Base-by-base conservation (phyloP, 2,888 invertebrate species). In the Epirrhoe alternata region DNA sequence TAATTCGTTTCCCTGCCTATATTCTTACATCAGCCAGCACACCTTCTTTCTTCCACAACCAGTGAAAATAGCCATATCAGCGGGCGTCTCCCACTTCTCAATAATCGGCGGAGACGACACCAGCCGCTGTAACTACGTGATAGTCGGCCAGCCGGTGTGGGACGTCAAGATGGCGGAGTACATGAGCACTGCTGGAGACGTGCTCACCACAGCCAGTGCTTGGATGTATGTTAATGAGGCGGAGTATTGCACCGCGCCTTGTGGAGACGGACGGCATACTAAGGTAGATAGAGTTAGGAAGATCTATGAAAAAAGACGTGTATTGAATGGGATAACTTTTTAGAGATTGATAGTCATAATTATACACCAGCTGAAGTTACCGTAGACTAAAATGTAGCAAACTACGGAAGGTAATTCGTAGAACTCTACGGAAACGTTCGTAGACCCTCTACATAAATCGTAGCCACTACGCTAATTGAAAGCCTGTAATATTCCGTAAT, bases 1-100 rank as follows among this genome's bases (percentile, higher is more conserved):
- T n/a, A n/a, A 24, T 2, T 3, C 24, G 3, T 24, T 24, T 24
- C 24, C 24, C 24, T 24, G 24, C 3, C 1, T 24, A 24, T 24
- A 24, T 24, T 24, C 1, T 24, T 14, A 17, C 16, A 31, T 45
- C 14, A 6, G 12, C 12, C 12, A 42, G 5, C 10, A 30, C 57
- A 7, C 31, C 51, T 7, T 7, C 14, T 47, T 6, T 14, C n/a
- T 3, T 42, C 14, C 53, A n/a, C 31, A 14, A 54, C 30, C 33
- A 95, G 95, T 95, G 0, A 96, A 95, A 88, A 84, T 95, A 51
- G 95, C 95, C 0, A 94, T 96, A 72, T 92, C 95, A 5, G 95
- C 95, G 6, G 95, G 95, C 0, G 84, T 89, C 55, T 89, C 93
- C 7, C 87, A 92, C 53, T 95, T 95, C 77, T 94, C 95, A 0